Evolutionary conservation across 2,113 vertebrate species (phyloP).

Genomic region (Pseudorhombus dupliciocellatus): DNA sequence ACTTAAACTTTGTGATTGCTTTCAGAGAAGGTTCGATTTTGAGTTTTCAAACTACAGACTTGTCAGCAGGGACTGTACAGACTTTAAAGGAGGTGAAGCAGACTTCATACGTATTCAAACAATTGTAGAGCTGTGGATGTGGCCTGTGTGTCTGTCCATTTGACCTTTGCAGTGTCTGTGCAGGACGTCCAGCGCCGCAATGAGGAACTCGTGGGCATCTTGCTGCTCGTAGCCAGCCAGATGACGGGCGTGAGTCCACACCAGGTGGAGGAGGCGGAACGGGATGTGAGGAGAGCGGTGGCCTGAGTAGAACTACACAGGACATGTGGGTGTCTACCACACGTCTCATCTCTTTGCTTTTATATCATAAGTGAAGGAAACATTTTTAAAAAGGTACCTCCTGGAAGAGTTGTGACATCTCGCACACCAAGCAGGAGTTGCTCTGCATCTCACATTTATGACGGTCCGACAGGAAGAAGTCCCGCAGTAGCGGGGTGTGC

Average conservation of each 20-base stretch:
- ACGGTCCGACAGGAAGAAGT: conserved; percentile 97
- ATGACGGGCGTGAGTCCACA: conserved; percentile 98
- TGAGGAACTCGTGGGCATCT: conserved; percentile 98
- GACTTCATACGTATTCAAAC: neutral
- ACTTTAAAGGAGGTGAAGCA: too few species aligned
- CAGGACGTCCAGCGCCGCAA: conserved; percentile 97
- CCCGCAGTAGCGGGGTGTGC: conserved; percentile 93
- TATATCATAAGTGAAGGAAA: too few species aligned
- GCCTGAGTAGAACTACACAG: conserved; percentile 94
- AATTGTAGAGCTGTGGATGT: neutral
- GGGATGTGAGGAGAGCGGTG: conserved; percentile 98
- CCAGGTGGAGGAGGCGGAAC: conserved; percentile 97
- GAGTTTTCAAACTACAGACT: too few species aligned
- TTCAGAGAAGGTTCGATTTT: too few species aligned
- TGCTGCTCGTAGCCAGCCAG: conserved; percentile 99
- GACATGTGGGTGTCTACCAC: neutral
- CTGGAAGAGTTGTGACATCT: conserved; percentile 98
- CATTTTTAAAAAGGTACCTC: conserved; percentile 83
- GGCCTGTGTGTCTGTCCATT: conserved; percentile 8
- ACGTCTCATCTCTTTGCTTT: neutral
- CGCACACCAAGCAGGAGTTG: conserved; percentile 96
- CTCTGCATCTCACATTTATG: conserved; percentile 99
- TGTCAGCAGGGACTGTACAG: neutral
- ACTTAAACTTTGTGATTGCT: too few species aligned
- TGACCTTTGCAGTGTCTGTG: conserved; percentile 98